A percentile compares a stretch with the other conserved stretches of the same genome.
These are phyloP conservation scores for Hirtodrosophila confusa DNA, from an alignment of 2,888 invertebrate species.

Conservation along the genomic window DNA sequence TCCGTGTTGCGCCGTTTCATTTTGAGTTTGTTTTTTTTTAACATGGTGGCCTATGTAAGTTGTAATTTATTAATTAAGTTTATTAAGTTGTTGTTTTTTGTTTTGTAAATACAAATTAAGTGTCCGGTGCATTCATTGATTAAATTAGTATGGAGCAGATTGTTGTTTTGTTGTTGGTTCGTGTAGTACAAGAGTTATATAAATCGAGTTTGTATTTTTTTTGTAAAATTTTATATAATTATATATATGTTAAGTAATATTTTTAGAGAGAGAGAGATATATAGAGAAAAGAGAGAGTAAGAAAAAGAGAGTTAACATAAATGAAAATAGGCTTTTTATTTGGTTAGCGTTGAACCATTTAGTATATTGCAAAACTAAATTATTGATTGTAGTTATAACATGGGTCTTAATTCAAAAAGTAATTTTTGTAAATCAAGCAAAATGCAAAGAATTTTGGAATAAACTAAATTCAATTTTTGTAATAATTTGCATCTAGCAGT, in stretches of 20 bases:
- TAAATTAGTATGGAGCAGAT: conserved; percentile 23
- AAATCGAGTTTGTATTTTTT: conserved; percentile 28
- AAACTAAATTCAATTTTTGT: conserved; percentile 37
- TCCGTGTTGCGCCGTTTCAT: conserved; percentile 98
- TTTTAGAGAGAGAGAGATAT: conserved; percentile 52
- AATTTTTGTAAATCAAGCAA: conserved; percentile 62
- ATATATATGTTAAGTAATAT: conserved; percentile 28
- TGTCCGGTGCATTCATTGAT: conserved; percentile 78
- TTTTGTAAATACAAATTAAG: conserved; percentile 60
- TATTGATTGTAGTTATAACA: conserved; percentile 18
- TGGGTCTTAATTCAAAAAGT: conserved; percentile 24
- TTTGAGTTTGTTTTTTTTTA: conserved; percentile 98
- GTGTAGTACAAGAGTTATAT: conserved; percentile 24
- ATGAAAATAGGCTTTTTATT: conserved; percentile 40
- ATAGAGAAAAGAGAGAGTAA: conserved; percentile 42
- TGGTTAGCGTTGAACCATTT: conserved; percentile 12
- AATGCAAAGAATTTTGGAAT: conserved; percentile 61
- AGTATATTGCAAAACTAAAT: conserved; percentile 22
- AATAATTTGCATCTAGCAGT: conserved; percentile 12
- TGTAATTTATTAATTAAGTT: conserved; percentile 78
- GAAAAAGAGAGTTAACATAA: conserved; percentile 54
- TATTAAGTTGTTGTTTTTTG: conserved; percentile 24
- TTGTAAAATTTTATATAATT: conserved; percentile 28
- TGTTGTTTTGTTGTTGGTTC: conserved; percentile 25
- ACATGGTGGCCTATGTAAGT: conserved; percentile 95